Evolutionary conservation across 2,113 vertebrate species (phyloP).

Genomic region (Carassius auratus): DNA sequence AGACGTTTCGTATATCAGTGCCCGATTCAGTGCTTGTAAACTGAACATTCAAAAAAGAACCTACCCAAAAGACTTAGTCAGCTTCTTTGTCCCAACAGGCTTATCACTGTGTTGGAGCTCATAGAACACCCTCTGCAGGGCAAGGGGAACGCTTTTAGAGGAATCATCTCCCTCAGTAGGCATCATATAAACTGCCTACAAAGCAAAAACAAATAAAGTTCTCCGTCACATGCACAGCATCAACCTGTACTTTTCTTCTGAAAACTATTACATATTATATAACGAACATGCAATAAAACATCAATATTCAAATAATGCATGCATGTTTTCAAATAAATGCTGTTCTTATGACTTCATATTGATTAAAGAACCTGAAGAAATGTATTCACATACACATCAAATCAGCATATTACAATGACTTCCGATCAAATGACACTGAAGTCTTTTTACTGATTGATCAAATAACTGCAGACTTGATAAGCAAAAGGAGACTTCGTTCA

Average conservation of each 20-base stretch:
- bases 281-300: neutral
- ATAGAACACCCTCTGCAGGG: conserved; percentile 97
- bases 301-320: neutral
- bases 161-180: conserved; percentile 98
- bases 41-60: conserved; percentile 41
- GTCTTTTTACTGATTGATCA: too few species aligned
- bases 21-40: neutral
- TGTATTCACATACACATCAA: too few species aligned
- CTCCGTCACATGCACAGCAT: neutral
- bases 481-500: too few species aligned
- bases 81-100: conserved; percentile 97
- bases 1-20: neutral
- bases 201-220: conserved; percentile 27
- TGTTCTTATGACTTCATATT: too few species aligned
- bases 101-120: conserved; percentile 99
- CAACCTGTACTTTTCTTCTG: neutral
- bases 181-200: conserved; percentile 99
- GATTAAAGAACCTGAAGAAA: too few species aligned
- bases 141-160: conserved; percentile 96
- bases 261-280: neutral
- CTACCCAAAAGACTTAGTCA: conserved; percentile 98
- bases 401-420: too few species aligned
- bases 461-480: too few species aligned
- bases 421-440: too few species aligned
- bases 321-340: neutral